These are phyloP conservation scores for Borostomias antarcticus DNA, from an alignment of 2,797 vertebrate species.

Conservation along the genomic window DNA sequence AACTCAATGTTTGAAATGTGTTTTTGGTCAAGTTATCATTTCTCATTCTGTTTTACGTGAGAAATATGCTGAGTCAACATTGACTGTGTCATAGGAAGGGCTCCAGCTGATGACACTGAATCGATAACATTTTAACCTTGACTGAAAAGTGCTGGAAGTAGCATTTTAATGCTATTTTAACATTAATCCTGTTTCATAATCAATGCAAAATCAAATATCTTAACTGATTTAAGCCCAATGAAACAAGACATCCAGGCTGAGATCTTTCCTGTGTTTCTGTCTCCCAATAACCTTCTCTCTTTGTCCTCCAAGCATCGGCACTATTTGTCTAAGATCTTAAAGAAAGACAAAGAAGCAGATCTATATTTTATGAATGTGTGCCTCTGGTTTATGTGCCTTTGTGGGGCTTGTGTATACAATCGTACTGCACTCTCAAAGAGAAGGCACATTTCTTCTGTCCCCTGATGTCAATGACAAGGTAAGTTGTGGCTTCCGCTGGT, in stretches of 20 bases:
- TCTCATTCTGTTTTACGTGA: too few relatives aligned
- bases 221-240: constrained; percentile 31
- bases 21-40: too few relatives aligned
- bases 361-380: constrained; percentile 83
- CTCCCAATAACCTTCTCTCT: constrained; percentile 73
- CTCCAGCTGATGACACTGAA: too few relatives aligned
- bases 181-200: constrained; percentile 53
- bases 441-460: constrained; percentile 96
- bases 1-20: too few relatives aligned
- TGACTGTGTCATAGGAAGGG: too few relatives aligned
- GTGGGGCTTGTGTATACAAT: constrained; percentile 76
- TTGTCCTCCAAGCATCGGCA: constrained; percentile 77
- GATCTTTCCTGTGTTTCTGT: constrained; percentile 45
- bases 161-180: constrained; percentile 48
- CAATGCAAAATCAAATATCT: constrained; percentile 41
- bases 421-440: constrained; percentile 75
- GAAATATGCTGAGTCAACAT: too few relatives aligned
- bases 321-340: constrained; percentile 80
- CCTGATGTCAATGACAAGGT: constrained; percentile 99
- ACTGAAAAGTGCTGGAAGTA: constrained; percentile 33
- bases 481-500: constrained; percentile 91
- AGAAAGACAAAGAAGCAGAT: constrained; percentile 78
- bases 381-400: constrained; percentile 77
- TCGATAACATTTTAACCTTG: too few relatives aligned
- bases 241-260: constrained; percentile 44